A percentile compares a stretch with the other conserved stretches of the same genome.
Conservation (phyloP, 2,113 vertebrate species). For the Cavia aperea region DNA sequence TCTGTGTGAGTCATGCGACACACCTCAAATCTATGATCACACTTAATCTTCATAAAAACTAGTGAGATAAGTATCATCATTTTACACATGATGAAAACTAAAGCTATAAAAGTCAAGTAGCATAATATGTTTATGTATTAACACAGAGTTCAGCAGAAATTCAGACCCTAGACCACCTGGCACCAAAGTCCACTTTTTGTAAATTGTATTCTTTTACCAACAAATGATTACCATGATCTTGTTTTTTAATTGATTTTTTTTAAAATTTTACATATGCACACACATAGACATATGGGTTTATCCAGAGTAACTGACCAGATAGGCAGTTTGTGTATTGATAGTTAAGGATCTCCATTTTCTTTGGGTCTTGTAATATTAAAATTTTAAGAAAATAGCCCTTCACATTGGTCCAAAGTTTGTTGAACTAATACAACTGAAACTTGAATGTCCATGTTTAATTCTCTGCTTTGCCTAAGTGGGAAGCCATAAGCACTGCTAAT, state of each 20-base stretch:
- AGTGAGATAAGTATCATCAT: not conserved
- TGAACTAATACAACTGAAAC: not conserved
- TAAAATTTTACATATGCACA: not conserved
- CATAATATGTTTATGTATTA: not conserved
- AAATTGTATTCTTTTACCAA: not conserved
- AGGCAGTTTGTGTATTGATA: not conserved
- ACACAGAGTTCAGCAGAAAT: not conserved
- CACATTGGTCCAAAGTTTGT: not conserved
- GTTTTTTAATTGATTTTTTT: not conserved
- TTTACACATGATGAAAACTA: slow-evolving; percentile 1
- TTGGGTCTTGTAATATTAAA: not conserved
- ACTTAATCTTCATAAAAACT: not conserved
- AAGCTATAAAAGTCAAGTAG: not conserved
- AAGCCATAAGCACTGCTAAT: not conserved
- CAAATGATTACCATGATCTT: not conserved
- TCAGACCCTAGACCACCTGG: not conserved
- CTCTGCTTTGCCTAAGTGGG: not conserved
- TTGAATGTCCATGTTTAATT: not conserved
- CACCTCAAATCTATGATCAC: not conserved
- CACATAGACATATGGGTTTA: not conserved
- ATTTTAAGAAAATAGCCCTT: not conserved
- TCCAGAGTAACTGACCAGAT: not conserved
- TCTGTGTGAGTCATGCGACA: not conserved
- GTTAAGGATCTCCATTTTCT: not conserved
- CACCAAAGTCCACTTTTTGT: not conserved